Conservation (phyloP, 2,113 vertebrate species). For the Siniperca chuatsi region DNA sequence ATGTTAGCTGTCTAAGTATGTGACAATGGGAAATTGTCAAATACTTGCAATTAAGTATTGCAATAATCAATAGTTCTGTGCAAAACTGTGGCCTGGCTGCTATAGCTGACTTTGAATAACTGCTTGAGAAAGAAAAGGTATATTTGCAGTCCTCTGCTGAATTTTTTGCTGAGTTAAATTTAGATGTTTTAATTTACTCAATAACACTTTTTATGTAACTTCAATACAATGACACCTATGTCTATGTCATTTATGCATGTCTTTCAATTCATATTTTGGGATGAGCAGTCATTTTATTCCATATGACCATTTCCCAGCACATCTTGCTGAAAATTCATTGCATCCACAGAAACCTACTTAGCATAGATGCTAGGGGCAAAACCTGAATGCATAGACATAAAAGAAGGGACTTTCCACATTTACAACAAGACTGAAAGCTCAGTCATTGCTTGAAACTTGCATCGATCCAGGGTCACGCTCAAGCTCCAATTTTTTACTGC, state of each 20-base stretch:
- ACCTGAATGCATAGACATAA: slow-evolving; percentile 35
- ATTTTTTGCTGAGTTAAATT: neutral
- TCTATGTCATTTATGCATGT: neutral
- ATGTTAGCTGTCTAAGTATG: neutral
- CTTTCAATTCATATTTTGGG: neutral
- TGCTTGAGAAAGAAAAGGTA: neutral
- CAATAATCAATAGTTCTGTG: neutral
- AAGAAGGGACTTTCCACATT: slow-evolving; percentile 52
- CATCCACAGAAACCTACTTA: slow-evolving; percentile 39
- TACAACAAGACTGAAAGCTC: slow-evolving; percentile 37
- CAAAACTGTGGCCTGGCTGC: neutral
- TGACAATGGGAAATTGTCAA: neutral
- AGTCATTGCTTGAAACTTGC: slow-evolving; percentile 49
- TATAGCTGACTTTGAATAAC: neutral
- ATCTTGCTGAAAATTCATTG: slow-evolving; percentile 25
- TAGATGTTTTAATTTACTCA: neutral
- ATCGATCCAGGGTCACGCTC: slow-evolving; percentile 48
- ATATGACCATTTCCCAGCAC: slow-evolving; percentile 22
- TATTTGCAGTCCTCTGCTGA: neutral
- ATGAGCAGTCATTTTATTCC: slow-evolving; percentile 2
- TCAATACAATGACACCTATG: neutral
- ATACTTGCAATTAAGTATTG: neutral
- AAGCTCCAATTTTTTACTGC: slow-evolving; percentile 9
- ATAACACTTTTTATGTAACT: neutral
- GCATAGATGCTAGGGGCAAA: slow-evolving; percentile 40